Base-by-base conservation (phyloP, 2,113 vertebrate species). In the Callospermophilus lateralis region DNA sequence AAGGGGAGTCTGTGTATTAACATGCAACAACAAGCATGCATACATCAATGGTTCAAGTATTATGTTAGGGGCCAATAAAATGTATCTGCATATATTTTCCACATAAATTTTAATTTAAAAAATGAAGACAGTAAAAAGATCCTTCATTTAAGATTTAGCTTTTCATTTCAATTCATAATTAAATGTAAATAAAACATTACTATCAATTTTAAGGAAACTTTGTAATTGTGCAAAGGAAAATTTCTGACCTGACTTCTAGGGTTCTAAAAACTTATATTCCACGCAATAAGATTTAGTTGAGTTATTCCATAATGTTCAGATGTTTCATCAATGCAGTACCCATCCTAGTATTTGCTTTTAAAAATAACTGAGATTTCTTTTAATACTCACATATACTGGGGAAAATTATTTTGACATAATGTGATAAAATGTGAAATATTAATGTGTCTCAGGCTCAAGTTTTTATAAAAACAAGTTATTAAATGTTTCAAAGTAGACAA, bases 21-120 rank as follows among this genome's bases (percentile, higher is more conserved):
- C 95, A 98, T 98, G 98, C 98, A 99, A 97, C 98, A 98, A 98
- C 77, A 97, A 97, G 98, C 98, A 99, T 98, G 98, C 98, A 98
- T 97, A 98, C 95, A 98, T 97, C 95, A 96, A 93, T 97, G 98
- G 97, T 98, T 98, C 94, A 95, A 96, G 87, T 98, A 94, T 97
- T 98, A 98, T 96, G 92, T 97, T 97, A 96, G 84, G 97, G 97
- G 98, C 92, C 98, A 98, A 98, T 98, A 98, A 98, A 98, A 98
- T 94, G 89, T 97, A 97, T 97, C 42, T 96, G 93, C 93, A 92
- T 96, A 74, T 96, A 97, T 98, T 98, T 98, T 97, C 89, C 96
- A 98, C 84, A 96, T 65, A 97, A 96, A 90, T 93, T 97, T 97
- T 98, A 74, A 95, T 93, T 97, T 97, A 92, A 97, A 45, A 97